phyloP scores from a whole-genome alignment of 2,888 invertebrate genomes.

The Clistopyga incitator region DNA sequence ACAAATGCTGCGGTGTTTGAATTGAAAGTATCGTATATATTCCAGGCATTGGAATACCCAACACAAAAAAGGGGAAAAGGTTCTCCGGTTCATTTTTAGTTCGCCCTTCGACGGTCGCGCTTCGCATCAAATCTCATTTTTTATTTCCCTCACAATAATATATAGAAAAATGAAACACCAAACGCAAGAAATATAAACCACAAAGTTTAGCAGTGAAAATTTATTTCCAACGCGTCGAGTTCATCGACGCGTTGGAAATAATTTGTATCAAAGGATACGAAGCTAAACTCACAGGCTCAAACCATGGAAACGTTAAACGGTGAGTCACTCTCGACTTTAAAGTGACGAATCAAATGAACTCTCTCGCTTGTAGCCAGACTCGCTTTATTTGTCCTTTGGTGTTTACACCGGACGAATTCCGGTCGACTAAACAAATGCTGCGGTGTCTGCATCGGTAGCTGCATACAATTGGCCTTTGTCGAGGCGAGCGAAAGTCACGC shows the following conservation, averaged over 20 bases:
- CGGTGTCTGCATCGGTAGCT: not conserved
- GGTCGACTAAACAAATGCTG: slow-evolving; percentile 24
- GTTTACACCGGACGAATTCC: not conserved
- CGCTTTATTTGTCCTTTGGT: not conserved
- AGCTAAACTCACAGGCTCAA: not conserved
- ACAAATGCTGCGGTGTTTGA: no score
- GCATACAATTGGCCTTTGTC: not conserved
- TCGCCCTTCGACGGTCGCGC: slow-evolving; percentile 1
- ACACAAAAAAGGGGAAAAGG: slow-evolving; percentile 36
- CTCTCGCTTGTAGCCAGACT: not conserved
- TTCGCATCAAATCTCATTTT: not conserved
- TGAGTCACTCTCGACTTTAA: slow-evolving; percentile 23
- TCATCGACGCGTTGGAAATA: no score
- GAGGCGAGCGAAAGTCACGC: no score
- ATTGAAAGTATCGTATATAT: no score
- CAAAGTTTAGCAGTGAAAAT: not conserved
- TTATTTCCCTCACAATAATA: not conserved
- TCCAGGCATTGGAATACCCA: slow-evolving; percentile 32
- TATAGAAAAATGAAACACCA: no score
- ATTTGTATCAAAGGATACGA: not conserved
- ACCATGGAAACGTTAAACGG: slow-evolving; percentile 19
- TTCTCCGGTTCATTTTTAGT: not conserved
- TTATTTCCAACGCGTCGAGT: not conserved
- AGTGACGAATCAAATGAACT: not conserved
- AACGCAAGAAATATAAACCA: not conserved